Percentiles rank a stretch among this genome's conserved stretches.
Evolutionary conservation across 2,797 vertebrate species (phyloP).

Genomic region (Tachyglossus aculeatus): DNA sequence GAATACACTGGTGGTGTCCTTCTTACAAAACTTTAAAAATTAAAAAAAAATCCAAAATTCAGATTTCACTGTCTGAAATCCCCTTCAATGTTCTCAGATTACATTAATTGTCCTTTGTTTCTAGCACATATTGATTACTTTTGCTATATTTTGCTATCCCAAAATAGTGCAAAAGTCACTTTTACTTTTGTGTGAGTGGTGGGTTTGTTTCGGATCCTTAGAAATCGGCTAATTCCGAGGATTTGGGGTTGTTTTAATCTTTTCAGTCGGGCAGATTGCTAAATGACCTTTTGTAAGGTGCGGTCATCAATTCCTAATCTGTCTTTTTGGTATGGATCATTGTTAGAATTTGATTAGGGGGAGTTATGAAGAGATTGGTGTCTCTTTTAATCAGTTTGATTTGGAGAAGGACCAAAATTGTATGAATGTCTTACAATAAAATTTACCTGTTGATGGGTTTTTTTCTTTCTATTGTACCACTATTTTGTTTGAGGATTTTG

Average conservation of each 20-base stretch:
- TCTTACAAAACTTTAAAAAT: constrained; percentile 79
- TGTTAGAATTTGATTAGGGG: constrained; percentile 64
- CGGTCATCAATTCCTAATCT: constrained; percentile 50
- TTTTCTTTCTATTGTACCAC: constrained; percentile 82
- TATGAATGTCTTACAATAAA: constrained; percentile 78
- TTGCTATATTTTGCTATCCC: constrained; percentile 43
- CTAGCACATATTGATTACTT: constrained; percentile 55
- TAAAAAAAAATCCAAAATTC: constrained; percentile 73
- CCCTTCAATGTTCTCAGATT: constrained; percentile 74
- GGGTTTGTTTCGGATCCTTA: constrained; percentile 51
- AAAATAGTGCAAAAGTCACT: constrained; percentile 37
- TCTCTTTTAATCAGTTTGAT: constrained; percentile 77
- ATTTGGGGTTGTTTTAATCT: constrained; percentile 54
- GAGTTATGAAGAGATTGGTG: constrained; percentile 60
- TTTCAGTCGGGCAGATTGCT: constrained; percentile 59
- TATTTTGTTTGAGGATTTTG: constrained; percentile 94
- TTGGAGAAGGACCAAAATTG: constrained; percentile 92
- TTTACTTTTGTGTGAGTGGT: constrained; percentile 48
- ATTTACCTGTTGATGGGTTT: constrained; percentile 72
- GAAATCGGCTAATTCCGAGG: constrained; percentile 49
- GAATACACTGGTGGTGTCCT: constrained; percentile 89
- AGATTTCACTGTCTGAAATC: constrained; percentile 82
- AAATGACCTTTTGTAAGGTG: constrained; percentile 60
- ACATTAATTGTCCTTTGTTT: constrained; percentile 65
- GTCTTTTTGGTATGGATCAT: constrained; percentile 61